Evolutionary conservation across 2,797 vertebrate genomes (phyloP).

Genomic region (Epinephelus awoara): DNA sequence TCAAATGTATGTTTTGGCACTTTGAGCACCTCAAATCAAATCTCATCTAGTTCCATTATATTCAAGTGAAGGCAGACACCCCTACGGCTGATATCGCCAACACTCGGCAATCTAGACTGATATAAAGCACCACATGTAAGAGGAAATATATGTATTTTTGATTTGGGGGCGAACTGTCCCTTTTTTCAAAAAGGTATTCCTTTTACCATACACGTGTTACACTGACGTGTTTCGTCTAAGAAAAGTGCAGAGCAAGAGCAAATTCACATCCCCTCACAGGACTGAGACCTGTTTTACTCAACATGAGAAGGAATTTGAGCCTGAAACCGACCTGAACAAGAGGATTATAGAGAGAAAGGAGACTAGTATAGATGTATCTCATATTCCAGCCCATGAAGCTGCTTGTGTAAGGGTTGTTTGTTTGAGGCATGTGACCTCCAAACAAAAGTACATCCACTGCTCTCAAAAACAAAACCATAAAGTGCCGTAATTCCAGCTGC

Average conservation of each 20-base stretch:
- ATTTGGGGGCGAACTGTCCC: too few relatives aligned
- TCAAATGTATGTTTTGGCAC: too few relatives aligned
- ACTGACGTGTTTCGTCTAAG: conserved; percentile 19
- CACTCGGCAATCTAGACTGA: too few relatives aligned
- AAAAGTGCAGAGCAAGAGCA: conserved; percentile 32
- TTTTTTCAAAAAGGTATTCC: background rate
- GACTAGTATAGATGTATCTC: conserved; percentile 6
- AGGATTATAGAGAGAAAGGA: conserved; percentile 33
- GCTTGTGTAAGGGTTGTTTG: conserved; percentile 19
- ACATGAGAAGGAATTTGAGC: conserved; percentile 18
- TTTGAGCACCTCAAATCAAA: too few relatives aligned
- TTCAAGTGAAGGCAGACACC: too few relatives aligned
- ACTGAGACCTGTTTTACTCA: conserved; percentile 11
- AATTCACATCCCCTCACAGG: background rate
- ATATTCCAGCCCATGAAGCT: conserved; percentile 31
- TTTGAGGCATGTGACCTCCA: conserved; percentile 12
- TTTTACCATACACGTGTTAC: background rate
- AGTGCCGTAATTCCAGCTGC: conserved; percentile 58
- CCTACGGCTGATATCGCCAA: too few relatives aligned
- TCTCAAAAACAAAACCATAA: conserved; percentile 39
- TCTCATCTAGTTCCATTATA: too few relatives aligned
- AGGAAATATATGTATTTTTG: too few relatives aligned
- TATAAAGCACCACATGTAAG: too few relatives aligned
- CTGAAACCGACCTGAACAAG: conserved; percentile 29
- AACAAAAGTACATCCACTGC: conserved; percentile 18